A percentile compares a stretch with the other conserved stretches of the same genome.
These are phyloP conservation scores for Napeogenes sylphis DNA, from an alignment of 2,888 invertebrate species.

Conservation along the genomic window DNA sequence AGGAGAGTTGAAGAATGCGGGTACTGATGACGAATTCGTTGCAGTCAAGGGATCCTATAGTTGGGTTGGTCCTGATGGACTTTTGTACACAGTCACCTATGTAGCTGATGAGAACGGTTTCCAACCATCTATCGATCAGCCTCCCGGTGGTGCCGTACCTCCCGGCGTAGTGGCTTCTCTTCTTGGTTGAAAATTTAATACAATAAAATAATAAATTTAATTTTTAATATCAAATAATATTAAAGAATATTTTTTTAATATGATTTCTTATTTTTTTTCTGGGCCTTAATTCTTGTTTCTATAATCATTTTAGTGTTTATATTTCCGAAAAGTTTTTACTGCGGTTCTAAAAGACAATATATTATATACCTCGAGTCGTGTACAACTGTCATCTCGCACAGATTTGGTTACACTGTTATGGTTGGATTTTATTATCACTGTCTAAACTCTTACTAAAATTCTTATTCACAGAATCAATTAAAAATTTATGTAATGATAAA, in stretches of 20 bases:
- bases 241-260: not conserved
- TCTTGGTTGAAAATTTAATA: slow-evolving; percentile 43
- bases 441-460: not conserved
- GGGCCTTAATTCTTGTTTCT: not conserved
- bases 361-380: not conserved
- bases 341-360: too few relatives aligned
- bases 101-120: slow-evolving; percentile 75
- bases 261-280: not conserved
- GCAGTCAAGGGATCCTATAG: slow-evolving; percentile 70
- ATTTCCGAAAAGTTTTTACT: slow-evolving; percentile 1
- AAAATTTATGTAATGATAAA: not conserved
- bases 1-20: slow-evolving; percentile 71
- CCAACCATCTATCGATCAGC: slow-evolving; percentile 67
- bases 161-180: slow-evolving; percentile 55
- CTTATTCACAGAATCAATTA: too few relatives aligned
- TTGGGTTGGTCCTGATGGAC: slow-evolving; percentile 77
- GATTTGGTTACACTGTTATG: not conserved
- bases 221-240: not conserved
- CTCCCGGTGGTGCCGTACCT: slow-evolving; percentile 60
- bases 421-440: not conserved
- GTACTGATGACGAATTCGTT: slow-evolving; percentile 72
- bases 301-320: slow-evolving; percentile 6
- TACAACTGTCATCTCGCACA: not conserved
- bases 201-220: not conserved
- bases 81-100: slow-evolving; percentile 78